phyloP scores from a whole-genome alignment of 2,113 vertebrate genomes.

The Nyctereutes procyonoides region DNA sequence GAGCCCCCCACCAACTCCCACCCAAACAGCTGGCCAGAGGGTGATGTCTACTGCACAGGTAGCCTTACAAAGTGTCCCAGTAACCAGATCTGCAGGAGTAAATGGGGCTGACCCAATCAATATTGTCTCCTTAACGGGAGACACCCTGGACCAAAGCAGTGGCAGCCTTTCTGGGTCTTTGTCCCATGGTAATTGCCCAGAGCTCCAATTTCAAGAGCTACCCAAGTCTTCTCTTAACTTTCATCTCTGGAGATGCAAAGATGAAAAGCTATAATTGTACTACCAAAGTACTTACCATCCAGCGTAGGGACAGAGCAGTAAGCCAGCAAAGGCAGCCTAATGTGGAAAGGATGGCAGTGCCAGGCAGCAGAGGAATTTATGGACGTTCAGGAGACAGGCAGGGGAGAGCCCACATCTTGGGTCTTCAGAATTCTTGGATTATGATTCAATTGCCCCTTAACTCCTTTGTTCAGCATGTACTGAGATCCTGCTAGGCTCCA shows the following conservation, averaged over 20 bases:
- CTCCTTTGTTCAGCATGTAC: background rate
- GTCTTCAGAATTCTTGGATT: background rate
- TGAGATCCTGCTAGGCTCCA: background rate
- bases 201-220: background rate
- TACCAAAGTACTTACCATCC: background rate
- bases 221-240: background rate
- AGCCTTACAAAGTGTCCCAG: background rate
- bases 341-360: rapidly evolving
- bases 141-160: rapidly evolving
- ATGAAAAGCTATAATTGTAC: background rate
- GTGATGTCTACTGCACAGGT: background rate
- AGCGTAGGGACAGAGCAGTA: background rate
- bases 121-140: background rate
- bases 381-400: rapidly evolving
- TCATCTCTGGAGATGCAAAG: background rate
- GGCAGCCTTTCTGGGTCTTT: background rate
- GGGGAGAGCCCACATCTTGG: background rate
- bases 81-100: no score
- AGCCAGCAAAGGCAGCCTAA: background rate
- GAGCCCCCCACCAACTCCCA: no score
- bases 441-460: rapidly evolving
- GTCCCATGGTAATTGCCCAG: no score
- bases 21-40: background rate
- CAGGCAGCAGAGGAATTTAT: background rate
- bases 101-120: background rate